phyloP scores from a whole-genome alignment of 1,140 invertebrate genomes.

The Microplitis mediator region DNA sequence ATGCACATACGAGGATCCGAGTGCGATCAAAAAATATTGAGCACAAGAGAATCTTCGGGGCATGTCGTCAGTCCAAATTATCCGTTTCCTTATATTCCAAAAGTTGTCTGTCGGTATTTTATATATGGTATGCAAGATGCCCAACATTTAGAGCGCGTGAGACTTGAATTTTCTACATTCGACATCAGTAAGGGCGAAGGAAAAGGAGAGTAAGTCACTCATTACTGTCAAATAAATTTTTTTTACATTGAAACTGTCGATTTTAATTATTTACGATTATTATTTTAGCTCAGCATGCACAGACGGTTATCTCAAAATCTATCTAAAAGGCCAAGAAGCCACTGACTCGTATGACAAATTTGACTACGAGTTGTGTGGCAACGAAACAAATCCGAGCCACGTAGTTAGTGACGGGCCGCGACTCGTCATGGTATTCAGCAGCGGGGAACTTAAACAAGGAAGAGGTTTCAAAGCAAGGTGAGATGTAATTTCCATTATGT shows the following conservation, averaged over 20 bases:
- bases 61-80: constrained; percentile 94
- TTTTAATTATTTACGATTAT: constrained; percentile 24
- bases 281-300: constrained; percentile 71
- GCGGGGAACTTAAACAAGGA: constrained; percentile 81
- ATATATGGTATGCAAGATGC: constrained; percentile 96
- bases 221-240: background rate
- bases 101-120: constrained; percentile 96
- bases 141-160: constrained; percentile 91
- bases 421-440: constrained; percentile 91
- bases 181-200: constrained; percentile 84
- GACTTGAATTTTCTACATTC: constrained; percentile 85
- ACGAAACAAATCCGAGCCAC: constrained; percentile 70
- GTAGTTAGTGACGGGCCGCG: constrained; percentile 89
- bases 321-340: constrained; percentile 91
- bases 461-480: constrained; percentile 86
- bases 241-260: background rate
- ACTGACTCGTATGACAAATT: constrained; percentile 91
- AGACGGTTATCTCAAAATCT: constrained; percentile 90
- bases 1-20: constrained; percentile 94
- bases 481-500: constrained; percentile 22
- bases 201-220: constrained; percentile 67
- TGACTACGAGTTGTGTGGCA: constrained; percentile 90
- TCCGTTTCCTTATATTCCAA: constrained; percentile 91
- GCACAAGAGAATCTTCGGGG: constrained; percentile 88
- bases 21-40: constrained; percentile 96